These are phyloP conservation scores for Thalpophila matura DNA, from an alignment of 2,888 invertebrate species.

Conservation along the genomic window DNA sequence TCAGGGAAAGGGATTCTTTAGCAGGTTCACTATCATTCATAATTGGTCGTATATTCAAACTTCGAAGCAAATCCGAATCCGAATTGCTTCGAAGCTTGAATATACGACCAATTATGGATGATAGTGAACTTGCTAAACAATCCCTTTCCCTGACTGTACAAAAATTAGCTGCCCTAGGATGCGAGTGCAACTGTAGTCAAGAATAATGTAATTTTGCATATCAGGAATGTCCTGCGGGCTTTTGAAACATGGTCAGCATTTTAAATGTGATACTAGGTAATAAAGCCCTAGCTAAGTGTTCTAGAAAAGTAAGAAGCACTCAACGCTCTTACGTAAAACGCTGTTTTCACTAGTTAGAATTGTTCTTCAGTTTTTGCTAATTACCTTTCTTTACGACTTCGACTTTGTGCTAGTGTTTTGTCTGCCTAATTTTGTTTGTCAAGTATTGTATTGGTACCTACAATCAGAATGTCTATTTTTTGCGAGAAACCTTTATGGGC, in stretches of 20 bases:
- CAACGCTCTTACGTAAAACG: constrained; percentile 57
- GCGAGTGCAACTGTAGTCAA: too few relatives aligned
- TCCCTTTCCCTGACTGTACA: too few relatives aligned
- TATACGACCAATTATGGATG: too few relatives aligned
- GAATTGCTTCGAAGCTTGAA: too few relatives aligned
- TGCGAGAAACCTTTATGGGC: too few relatives aligned
- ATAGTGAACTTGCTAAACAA: too few relatives aligned
- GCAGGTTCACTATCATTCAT: too few relatives aligned
- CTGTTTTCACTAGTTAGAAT: constrained; percentile 58
- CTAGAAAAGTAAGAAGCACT: constrained; percentile 57
- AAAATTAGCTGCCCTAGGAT: too few relatives aligned
- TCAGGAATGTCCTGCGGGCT: constrained; percentile 11
- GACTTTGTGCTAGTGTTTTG: constrained; percentile 4
- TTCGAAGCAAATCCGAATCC: too few relatives aligned
- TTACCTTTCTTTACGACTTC: constrained; percentile 22
- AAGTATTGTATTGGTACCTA: too few relatives aligned
- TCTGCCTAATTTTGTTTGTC: neutral
- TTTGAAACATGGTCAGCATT: constrained; percentile 18
- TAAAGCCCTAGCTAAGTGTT: constrained; percentile 60
- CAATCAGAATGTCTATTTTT: neutral
- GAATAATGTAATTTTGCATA: neutral
- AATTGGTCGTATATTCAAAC: too few relatives aligned
- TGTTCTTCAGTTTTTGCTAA: constrained; percentile 45
- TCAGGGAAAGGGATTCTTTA: too few relatives aligned
- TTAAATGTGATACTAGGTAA: constrained; percentile 58